Base-by-base conservation (phyloP, 2,888 invertebrate species). In the Trilocha varians region DNA sequence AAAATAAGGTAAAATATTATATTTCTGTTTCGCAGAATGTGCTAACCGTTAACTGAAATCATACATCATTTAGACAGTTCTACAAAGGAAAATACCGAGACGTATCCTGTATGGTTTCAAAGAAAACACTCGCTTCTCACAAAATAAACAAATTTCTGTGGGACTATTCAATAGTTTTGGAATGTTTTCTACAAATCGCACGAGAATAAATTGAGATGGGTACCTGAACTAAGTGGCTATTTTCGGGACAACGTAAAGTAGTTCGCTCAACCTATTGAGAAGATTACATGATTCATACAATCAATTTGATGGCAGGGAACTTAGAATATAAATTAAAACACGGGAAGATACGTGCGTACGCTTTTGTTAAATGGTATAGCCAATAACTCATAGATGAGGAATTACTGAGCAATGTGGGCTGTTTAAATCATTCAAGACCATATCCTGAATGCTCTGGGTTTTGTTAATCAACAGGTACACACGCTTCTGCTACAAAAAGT, bases 321-420 rank as follows among this genome's bases (percentile, higher is more conserved):
- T 16, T 33, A 13, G 33, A 32, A 34, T 33, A 34, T 41, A 41
- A 36, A 32, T 40, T 36, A 13, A 36, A 41, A 25, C 41, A 36
- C 16, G 14, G 9, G 36, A 36, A 15, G 16, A 15, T 36, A 16
- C n/a, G n/a, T n/a, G n/a, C n/a, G n/a, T n/a, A n/a, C n/a, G n/a
- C n/a, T n/a, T n/a, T n/a, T n/a, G n/a, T n/a, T n/a, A n/a, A n/a
- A n/a, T n/a, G n/a, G n/a, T n/a, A n/a, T n/a, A n/a, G n/a, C n/a
- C n/a, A n/a, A n/a, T n/a, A n/a, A n/a, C n/a, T n/a, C n/a, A n/a
- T n/a, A n/a, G n/a, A n/a, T 34, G 14, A 13, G n/a, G n/a, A n/a
- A n/a, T n/a, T n/a, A n/a, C n/a, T n/a, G n/a, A n/a, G n/a, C n/a
- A n/a, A n/a, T n/a, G n/a, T n/a, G n/a, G n/a, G n/a, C n/a, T n/a